Base-by-base conservation (phyloP, 2,113 vertebrate genomes). In the Apodemus speciosus region DNA sequence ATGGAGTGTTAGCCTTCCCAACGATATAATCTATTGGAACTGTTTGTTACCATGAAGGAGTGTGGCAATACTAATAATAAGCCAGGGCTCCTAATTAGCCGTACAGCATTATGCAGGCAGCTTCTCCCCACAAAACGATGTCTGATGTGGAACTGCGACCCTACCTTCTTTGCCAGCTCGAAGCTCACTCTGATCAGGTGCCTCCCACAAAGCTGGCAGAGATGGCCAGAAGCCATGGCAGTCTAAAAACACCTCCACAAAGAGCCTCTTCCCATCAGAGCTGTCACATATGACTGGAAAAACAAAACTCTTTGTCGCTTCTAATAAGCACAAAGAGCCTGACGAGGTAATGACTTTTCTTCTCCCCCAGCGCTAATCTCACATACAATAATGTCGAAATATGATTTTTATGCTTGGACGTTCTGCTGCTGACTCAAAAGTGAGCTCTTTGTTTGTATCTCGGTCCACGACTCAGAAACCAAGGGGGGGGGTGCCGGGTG, bases 391-490 rank as follows among this genome's bases (percentile, higher is more conserved):
- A 88, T 58, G 32, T 85, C 66, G 9, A 95, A 96, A 84, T 89
- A 91, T 4, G 46, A 58, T 25, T 85, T 96, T 96, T 93, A 91
- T 96, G 72, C 76, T 88, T 89, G 93, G 66, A 84, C 79, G 76
- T 93, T 93, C 69, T 87, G 72, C 81, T 87, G 49, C 27, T 27
- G 88, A 92, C 80, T 93, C 81, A 95, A 96, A 94, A 51, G 91
- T 88, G 90, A 91, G 95, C 20, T 90, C 94, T 85, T 27, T 91
- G 72, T 43, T 0, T 75, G 30, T 46, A 83, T 92, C 85, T 88
- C 89, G 81, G 85, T 75, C 72, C 89, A 88, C 84, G 96, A 89
- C 88, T 94, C 90, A 95, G 88, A 97, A 93, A 94, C 92, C 96
- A 95, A 97, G 95, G 1, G 2, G 27, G 62, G 58, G 14, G 3